Conservation (phyloP, 2,888 invertebrate species). For the Dicycla oo region DNA sequence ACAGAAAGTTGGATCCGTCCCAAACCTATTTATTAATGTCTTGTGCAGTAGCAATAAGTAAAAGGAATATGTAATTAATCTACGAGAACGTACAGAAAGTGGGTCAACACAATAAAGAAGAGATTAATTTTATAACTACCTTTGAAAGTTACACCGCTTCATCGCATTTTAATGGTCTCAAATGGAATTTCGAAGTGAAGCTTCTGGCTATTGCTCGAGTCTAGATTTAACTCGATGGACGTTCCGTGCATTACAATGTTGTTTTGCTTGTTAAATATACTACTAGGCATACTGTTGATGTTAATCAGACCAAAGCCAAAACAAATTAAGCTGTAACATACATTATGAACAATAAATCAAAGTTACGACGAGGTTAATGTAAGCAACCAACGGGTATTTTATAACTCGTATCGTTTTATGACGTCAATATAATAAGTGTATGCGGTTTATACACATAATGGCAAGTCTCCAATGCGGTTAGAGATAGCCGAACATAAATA, state of each 20-base stretch:
- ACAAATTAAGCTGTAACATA: conserved; percentile 45
- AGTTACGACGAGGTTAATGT: conserved; percentile 46
- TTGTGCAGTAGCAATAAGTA: conserved; percentile 75
- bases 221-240: conserved; percentile 19
- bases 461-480: conserved; percentile 49
- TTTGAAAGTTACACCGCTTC: conserved; percentile 64
- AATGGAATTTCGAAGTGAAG: conserved; percentile 62
- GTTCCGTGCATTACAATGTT: conserved; percentile 17
- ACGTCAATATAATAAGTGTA: conserved; percentile 53
- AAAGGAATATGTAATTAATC: conserved; percentile 80
- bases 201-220: conserved; percentile 35
- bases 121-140: conserved; percentile 72
- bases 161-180: conserved; percentile 63
- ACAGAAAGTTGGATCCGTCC: conserved; percentile 74
- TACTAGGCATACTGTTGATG: conserved; percentile 24
- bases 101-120: conserved; percentile 77
- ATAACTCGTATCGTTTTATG: conserved; percentile 53
- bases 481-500: conserved; percentile 50
- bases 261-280: conserved; percentile 7
- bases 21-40: conserved; percentile 78
- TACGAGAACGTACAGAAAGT: conserved; percentile 72
- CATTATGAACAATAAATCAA: conserved; percentile 52
- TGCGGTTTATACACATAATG: conserved; percentile 54
- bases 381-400: conserved; percentile 54
- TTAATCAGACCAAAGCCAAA: conserved; percentile 38